A percentile compares a stretch with the other conserved stretches of the same genome.
phyloP scores from a whole-genome alignment of 1,140 invertebrate species.

The Portunus trituberculatus region DNA sequence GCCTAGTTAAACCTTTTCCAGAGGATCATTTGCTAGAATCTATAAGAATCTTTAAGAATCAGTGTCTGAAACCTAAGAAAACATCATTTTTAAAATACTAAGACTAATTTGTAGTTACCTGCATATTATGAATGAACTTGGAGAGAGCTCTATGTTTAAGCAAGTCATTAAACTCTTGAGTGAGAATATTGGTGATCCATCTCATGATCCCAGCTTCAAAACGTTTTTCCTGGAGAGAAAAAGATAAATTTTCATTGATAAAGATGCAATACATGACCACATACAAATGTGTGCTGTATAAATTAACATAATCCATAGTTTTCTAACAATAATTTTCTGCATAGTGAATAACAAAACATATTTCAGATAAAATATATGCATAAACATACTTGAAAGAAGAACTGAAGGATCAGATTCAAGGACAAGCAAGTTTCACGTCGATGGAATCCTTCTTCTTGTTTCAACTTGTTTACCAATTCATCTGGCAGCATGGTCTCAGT shows the following conservation, averaged over 20 bases:
- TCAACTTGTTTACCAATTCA: constrained; percentile 61
- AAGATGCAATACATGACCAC: neutral
- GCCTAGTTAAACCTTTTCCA: too few species aligned
- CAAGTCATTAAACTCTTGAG: constrained; percentile 66
- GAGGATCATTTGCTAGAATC: too few species aligned
- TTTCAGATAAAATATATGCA: too few species aligned
- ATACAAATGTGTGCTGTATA: neutral
- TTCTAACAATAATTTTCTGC: too few species aligned
- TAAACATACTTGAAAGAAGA: constrained; percentile 66
- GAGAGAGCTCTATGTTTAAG: constrained; percentile 66
- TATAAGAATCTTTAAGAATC: too few species aligned
- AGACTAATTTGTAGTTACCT: constrained; percentile 36
- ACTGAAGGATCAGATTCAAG: constrained; percentile 67
- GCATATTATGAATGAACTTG: constrained; percentile 73
- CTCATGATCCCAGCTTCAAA: constrained; percentile 68
- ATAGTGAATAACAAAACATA: too few species aligned
- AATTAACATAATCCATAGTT: neutral
- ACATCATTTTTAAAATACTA: neutral
- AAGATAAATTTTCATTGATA: neutral
- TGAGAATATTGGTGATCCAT: constrained; percentile 67
- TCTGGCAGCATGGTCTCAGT: constrained; percentile 53
- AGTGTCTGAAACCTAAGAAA: neutral
- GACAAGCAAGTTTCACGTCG: constrained; percentile 65
- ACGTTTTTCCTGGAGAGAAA: constrained; percentile 60
- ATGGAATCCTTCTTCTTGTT: constrained; percentile 59